Evolutionary conservation across 2,888 invertebrate genomes (phyloP).

Genomic region (Acleris emargana): DNA sequence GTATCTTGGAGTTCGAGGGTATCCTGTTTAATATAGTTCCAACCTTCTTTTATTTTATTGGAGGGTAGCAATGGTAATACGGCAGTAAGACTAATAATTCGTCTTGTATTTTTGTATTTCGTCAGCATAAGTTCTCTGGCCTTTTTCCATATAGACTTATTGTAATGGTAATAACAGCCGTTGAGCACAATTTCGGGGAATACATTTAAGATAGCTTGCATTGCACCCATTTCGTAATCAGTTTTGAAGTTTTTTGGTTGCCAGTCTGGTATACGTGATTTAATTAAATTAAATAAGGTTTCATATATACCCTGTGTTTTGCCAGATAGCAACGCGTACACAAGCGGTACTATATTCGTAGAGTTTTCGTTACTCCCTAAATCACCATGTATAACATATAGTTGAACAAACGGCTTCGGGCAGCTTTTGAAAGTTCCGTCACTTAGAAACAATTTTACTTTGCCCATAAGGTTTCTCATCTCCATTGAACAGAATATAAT

Average conservation of each 20-base stretch:
- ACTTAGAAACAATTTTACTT: constrained; percentile 1
- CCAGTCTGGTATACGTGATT: constrained; percentile 10
- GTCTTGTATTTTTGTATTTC: not conserved
- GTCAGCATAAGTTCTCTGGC: constrained; percentile 3
- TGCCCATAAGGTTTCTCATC: not conserved
- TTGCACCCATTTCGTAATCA: constrained; percentile 8
- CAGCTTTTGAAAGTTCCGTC: constrained; percentile 1
- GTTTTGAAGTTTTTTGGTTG: constrained; percentile 1
- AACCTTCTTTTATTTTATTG: not conserved
- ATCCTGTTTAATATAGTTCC: constrained; percentile 2
- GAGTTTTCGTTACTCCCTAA: constrained; percentile 2
- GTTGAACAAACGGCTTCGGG: not conserved
- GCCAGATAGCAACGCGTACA: constrained; percentile 2
- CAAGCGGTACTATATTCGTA: constrained; percentile 2
- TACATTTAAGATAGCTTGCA: constrained; percentile 1
- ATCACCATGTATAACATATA: constrained; percentile 3
- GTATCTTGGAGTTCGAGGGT: not conserved
- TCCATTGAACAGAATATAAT: constrained; percentile 1
- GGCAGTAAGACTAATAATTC: constrained; percentile 13
- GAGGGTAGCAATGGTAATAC: not conserved
- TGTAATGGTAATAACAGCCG: too few species aligned
- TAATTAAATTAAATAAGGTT: constrained; percentile 5
- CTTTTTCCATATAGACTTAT: constrained; percentile 4
- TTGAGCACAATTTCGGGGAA: not conserved
- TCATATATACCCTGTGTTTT: constrained; percentile 2